Base-by-base conservation (phyloP, 1,140 invertebrate species). In the Vollenhovia emeryi region DNA sequence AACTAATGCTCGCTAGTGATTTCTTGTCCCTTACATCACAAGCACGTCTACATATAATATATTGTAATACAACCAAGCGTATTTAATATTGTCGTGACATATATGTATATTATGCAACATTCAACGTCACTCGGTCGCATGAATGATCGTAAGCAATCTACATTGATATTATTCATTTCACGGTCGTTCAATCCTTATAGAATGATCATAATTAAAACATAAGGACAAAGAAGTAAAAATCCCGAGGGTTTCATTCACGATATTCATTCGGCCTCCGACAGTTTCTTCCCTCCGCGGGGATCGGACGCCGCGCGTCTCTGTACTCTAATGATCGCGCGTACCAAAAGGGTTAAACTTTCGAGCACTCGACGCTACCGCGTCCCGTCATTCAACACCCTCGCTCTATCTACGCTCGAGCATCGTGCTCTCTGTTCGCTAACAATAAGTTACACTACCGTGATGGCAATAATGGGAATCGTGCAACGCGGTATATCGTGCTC, bases 331-430 rank as follows among this genome's bases (percentile, higher is more conserved):
- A 36, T 55, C 50, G 18, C 55, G 18, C 74, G 40, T 80, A 36
- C 9, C 24, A 45, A 45, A 80, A 57, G 50, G 64, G 36, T 80
- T 69, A 52, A 80, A 40, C 55, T 62, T 55, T 48, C 27, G 55
- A 75, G 73, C 18, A 13, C 21, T 55, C 74, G 55, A 57, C 73
- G 33, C 87, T 50, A 88, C 87, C 33, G 62, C 36, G 74, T 80
- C 85, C 75, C 86, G 86, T 87, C 87, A 89, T 88, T 89, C 76
- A 87, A 64, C 75, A 68, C 69, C 83, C 21, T 43, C 82, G 43
- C 66, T 83, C 86, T 87, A 84, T 88, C 86, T 50, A 84, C 55
- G 86, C 80, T 73, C 64, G 52, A 88, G 75, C 74, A 88, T 88
- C 86, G 40, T 85, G 87, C 71, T 80, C 71, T 80, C 64, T 36